These are phyloP conservation scores for Hyposmocoma kahamanoa DNA, from an alignment of 1,140 invertebrate species.

Conservation along the genomic window DNA sequence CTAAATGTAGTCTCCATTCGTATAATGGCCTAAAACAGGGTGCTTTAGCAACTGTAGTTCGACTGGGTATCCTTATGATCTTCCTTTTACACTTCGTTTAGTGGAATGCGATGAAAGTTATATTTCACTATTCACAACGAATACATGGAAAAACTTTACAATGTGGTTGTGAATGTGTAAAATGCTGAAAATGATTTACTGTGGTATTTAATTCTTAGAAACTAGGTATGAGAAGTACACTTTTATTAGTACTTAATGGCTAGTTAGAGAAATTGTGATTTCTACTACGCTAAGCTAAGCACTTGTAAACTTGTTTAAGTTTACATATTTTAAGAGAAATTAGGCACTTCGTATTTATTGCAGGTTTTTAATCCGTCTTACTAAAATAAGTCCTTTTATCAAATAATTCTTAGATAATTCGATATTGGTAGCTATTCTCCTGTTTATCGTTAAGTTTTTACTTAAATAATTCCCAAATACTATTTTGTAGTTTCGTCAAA, in stretches of 20 bases:
- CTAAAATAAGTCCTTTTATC: slow-evolving; percentile 7
- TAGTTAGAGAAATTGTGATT: slow-evolving; percentile 18
- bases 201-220: slow-evolving; percentile 21
- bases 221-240: slow-evolving; percentile 22
- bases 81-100: no score
- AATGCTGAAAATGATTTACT: slow-evolving; percentile 15
- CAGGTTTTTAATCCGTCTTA: slow-evolving; percentile 27
- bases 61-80: slow-evolving; percentile 18
- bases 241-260: slow-evolving; percentile 31
- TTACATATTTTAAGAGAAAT: slow-evolving; percentile 15
- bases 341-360: slow-evolving; percentile 27
- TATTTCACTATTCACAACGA: slow-evolving; percentile 50
- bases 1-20: background rate
- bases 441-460: no score
- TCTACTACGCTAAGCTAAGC: slow-evolving; percentile 9
- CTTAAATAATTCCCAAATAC: no score
- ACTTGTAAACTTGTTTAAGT: slow-evolving; percentile 19
- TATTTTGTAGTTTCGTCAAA: no score
- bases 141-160: slow-evolving; percentile 16
- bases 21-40: slow-evolving; percentile 37
- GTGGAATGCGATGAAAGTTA: no score
- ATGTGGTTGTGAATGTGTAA: slow-evolving; percentile 34
- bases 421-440: background rate
- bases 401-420: background rate
- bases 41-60: slow-evolving; percentile 21